Evolutionary conservation across 2,888 invertebrate species (phyloP), one percentile per base, ranked within the genome.

Genomic region (Ormia ochracea): DNA sequence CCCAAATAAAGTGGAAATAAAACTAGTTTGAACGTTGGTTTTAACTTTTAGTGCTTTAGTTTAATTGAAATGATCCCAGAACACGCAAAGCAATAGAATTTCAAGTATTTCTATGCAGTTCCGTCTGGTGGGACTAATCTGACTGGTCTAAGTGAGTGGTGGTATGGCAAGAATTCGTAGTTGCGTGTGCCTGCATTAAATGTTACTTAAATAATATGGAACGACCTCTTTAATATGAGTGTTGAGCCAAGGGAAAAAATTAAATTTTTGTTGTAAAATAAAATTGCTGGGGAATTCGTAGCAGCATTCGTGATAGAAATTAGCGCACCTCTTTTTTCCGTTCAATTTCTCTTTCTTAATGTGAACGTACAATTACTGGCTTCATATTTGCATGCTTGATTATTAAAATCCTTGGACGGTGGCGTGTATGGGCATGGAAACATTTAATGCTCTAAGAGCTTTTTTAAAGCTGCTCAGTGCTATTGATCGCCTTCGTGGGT

Each of bases 21-120:
- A 73, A 76, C 76, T 63, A 73, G 68, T 68, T 56, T 50, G 68
- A 72, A 76, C 76, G 73, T 80, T 80, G 72, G 68, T 80, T 80
- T 80, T 73, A 73, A 80, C 68, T 80, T 80, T 73, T 73, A 73
- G 68, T 76, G 72, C 68, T 75, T 80, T 72, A 61, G 75, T 54
- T 80, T 70, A 80, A 75, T 80, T 80, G 75, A 80, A 80, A 80
- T 58, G 68, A 80, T 72, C 72, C 58, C 36, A 28, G 21, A 73
- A 56, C 80, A 80, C 80, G 80, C 80, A 76, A 72, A 52, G 50
- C 76, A 76, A 73, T 80, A 63, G 33, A 73, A 76, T 63, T 69
- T 76, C 63, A 76, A 80, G 80, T 72, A 66, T 66, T 66, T 38
- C n/a, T n/a, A n/a, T n/a, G n/a, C 12, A n/a, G 36, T 33, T 12